A percentile compares a stretch with the other conserved stretches of the same genome.
Evolutionary conservation across 2,113 vertebrate genomes (phyloP).

Genomic region (Zosterops japonicus): DNA sequence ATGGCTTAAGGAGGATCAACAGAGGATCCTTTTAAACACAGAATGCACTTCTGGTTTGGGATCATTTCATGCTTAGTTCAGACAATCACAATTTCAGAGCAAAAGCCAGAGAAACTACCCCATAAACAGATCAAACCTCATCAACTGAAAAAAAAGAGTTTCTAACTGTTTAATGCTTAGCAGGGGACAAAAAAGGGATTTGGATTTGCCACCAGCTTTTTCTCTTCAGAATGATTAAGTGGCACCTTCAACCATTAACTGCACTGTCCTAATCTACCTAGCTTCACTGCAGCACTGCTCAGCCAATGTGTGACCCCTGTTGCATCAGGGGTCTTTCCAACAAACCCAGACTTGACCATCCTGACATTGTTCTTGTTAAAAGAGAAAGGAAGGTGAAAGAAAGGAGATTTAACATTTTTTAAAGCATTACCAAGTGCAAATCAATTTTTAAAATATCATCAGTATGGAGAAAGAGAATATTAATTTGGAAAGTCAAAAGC

Average conservation of each 20-base stretch:
- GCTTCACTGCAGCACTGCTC: not conserved
- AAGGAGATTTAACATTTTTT: not conserved
- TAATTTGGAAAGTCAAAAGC: not conserved
- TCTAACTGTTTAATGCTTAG: not conserved
- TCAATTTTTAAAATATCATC: not conserved
- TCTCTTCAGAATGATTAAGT: slow-evolving; percentile 19
- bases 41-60: not conserved
- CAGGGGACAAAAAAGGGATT: not conserved
- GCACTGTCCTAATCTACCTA: not conserved
- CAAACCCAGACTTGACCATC: slow-evolving; percentile 62
- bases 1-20: not conserved
- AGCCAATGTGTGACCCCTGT: not conserved
- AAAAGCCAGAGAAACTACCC: not conserved
- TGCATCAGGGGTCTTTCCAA: slow-evolving; percentile 16
- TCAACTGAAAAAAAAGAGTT: not conserved
- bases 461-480: not conserved
- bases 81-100: not conserved
- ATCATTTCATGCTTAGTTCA: not conserved
- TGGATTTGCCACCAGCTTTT: slow-evolving; percentile 22
- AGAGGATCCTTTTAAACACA: not conserved
- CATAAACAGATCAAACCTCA: not conserved
- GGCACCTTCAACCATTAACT: not conserved
- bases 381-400: not conserved
- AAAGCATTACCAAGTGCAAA: not conserved
- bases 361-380: slow-evolving; percentile 38